Evolutionary conservation across 1,140 invertebrate species (phyloP).

Genomic region (Apis florea): DNA sequence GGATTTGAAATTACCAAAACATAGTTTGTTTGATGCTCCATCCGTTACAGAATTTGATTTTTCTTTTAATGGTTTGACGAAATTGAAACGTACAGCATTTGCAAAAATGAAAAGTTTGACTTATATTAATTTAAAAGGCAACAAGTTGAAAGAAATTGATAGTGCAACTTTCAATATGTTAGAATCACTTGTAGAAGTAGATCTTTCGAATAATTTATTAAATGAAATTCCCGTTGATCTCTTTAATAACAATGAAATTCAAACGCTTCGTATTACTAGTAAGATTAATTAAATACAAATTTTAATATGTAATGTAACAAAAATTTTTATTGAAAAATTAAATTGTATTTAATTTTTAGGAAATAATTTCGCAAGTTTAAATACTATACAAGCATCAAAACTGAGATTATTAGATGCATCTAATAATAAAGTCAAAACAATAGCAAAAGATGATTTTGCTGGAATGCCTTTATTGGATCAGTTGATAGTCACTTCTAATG

Average conservation of each 20-base stretch:
- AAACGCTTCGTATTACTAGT: slow-evolving; percentile 80
- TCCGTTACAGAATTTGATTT: slow-evolving; percentile 85
- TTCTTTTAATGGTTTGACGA: slow-evolving; percentile 84
- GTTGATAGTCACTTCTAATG: slow-evolving; percentile 83
- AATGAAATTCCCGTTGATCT: slow-evolving; percentile 81
- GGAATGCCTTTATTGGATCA: slow-evolving; percentile 83
- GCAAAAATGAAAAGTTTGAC: slow-evolving; percentile 82
- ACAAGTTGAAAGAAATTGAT: slow-evolving; percentile 83
- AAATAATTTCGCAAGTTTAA: slow-evolving; percentile 71
- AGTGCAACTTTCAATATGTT: slow-evolving; percentile 82
- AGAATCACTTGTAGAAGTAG: slow-evolving; percentile 83
- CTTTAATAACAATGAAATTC: slow-evolving; percentile 82
- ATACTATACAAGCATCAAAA: slow-evolving; percentile 80
- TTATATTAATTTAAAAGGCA: slow-evolving; percentile 84
- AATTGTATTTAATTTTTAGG: slow-evolving; percentile 25
- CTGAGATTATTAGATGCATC: slow-evolving; percentile 84
- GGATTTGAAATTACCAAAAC: slow-evolving; percentile 69
- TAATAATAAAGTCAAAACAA: slow-evolving; percentile 83
- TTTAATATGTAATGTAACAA: background rate
- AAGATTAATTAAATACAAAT: slow-evolving; percentile 38
- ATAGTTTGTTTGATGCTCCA: slow-evolving; percentile 82
- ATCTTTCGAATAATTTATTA: slow-evolving; percentile 84
- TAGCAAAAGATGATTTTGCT: slow-evolving; percentile 84
- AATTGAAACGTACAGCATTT: slow-evolving; percentile 82
- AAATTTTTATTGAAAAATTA: background rate